These are phyloP conservation scores for Rhinolophus ferrumequinum DNA, from an alignment of 2,113 vertebrate species.

Conservation along the genomic window DNA sequence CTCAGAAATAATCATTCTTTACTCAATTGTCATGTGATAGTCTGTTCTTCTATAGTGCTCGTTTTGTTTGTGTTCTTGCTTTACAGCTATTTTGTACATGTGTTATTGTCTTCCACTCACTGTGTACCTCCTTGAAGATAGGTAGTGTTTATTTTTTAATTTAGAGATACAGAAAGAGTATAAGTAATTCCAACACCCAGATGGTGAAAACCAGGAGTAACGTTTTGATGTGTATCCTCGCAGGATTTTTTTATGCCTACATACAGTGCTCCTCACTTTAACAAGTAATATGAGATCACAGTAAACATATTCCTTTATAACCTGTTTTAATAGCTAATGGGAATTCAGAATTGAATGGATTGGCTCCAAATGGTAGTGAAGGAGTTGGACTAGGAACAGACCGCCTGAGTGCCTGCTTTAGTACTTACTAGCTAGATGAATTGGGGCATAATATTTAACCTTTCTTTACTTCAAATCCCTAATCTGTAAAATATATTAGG, in stretches of 20 bases:
- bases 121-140: not conserved
- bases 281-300: not conserved
- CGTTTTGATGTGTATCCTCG: not conserved
- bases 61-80: not conserved
- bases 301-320: not conserved
- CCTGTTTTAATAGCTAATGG: not conserved
- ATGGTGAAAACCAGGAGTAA: not conserved
- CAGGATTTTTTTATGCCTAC: not conserved
- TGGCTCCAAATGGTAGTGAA: not conserved
- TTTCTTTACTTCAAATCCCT: not conserved
- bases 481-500: not conserved
- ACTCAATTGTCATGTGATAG: not conserved
- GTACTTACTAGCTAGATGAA: not conserved
- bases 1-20: not conserved
- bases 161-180: not conserved
- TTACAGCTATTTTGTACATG: not conserved
- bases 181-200: not conserved
- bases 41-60: not conserved
- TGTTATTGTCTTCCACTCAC: not conserved
- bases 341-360: not conserved
- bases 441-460: not conserved
- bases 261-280: not conserved
- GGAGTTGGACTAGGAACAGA: not conserved
- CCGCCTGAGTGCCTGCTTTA: not conserved
- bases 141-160: not conserved